Evolutionary conservation across 2,797 vertebrate species (phyloP).

Genomic region (Microctenopoma stevenorrisi): DNA sequence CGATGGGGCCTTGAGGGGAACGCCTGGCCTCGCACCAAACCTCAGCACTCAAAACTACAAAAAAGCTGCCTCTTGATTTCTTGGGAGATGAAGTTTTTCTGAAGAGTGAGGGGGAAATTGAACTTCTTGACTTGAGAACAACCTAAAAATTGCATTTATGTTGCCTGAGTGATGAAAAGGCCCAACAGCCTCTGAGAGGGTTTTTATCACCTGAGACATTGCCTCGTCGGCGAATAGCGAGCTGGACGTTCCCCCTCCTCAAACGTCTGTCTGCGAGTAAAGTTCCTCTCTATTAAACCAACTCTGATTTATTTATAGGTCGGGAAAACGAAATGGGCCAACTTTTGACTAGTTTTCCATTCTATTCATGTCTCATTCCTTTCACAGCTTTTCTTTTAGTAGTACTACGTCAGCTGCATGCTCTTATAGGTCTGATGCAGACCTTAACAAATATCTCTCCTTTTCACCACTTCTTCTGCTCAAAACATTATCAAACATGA

Average conservation of each 20-base stretch:
- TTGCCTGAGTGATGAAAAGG: constrained; percentile 65
- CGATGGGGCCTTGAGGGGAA: constrained; percentile 45
- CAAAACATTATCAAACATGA: neutral
- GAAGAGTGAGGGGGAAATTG: constrained; percentile 49
- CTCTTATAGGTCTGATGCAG: constrained; percentile 11
- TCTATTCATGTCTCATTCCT: constrained; percentile 32
- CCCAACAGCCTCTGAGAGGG: constrained; percentile 43
- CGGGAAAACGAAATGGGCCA: constrained; percentile 52
- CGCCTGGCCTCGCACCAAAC: constrained; percentile 45
- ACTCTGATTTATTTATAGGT: constrained; percentile 61
- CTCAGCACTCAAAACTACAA: constrained; percentile 32
- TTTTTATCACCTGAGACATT: constrained; percentile 61
- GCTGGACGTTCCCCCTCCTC: constrained; percentile 31
- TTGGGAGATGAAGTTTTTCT: constrained; percentile 50
- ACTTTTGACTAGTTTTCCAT: constrained; percentile 34
- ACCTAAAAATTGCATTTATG: constrained; percentile 67
- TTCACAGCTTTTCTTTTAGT: constrained; percentile 11
- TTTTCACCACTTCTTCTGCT: constrained; percentile 2
- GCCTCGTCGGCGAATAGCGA: constrained; percentile 43
- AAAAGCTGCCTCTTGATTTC: constrained; percentile 42
- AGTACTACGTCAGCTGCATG: constrained; percentile 8
- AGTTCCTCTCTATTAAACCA: constrained; percentile 63
- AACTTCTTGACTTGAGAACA: constrained; percentile 63
- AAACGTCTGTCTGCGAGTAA: constrained; percentile 51
- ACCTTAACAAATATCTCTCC: neutral